Evolutionary conservation across 1,140 invertebrate species (phyloP), one percentile per base, ranked within the genome.

Genomic region (Panagrolaimus sp.): DNA sequence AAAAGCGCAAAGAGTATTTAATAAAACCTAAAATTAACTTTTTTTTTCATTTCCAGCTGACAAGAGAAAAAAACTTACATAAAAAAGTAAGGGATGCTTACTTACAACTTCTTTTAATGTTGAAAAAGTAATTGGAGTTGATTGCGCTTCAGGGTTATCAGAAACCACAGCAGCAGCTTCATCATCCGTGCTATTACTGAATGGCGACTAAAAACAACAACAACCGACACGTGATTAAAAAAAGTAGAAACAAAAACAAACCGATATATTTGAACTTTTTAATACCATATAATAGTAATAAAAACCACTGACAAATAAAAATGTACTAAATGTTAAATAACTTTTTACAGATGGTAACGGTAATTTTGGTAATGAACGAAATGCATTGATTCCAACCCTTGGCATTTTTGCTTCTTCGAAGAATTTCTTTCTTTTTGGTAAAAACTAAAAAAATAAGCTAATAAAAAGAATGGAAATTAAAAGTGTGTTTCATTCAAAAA

Each of bases 1-100:
- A 7, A 77, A 43, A 26, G 74, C 74, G 63, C 74, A 76, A 46
- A 70, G 70, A 10, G 74, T 69, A 24, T 76, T 76, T 14, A 78
- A 26, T 43, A 76, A 43, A 17, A 76, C 68, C 74, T 76, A 62
- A 69, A 78, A 68, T 17, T 15, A n/a, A 74, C 1, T 26, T 73
- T 32, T 24, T 32, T 28, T 52, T 47, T 4, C 32, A 38, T 63
- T 58, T 68, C 38, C n/a, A 43, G 17, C 0, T 21, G 32, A 9
- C 24, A 4, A 15, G 38, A 9, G 44, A 14, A 32, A 38, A 74
- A 63, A 43, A 38, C 74, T 43, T 46, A 74, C 73, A 71, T 71
- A 74, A 71, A 75, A 74, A 10, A 45, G 47, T 32, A 68, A 45
- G 3, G 52, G 52, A 24, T 58, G 52, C 8, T 58, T 58, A 12